Conservation (phyloP, 2,888 invertebrate genomes). For the Melipona bicolor region DNA sequence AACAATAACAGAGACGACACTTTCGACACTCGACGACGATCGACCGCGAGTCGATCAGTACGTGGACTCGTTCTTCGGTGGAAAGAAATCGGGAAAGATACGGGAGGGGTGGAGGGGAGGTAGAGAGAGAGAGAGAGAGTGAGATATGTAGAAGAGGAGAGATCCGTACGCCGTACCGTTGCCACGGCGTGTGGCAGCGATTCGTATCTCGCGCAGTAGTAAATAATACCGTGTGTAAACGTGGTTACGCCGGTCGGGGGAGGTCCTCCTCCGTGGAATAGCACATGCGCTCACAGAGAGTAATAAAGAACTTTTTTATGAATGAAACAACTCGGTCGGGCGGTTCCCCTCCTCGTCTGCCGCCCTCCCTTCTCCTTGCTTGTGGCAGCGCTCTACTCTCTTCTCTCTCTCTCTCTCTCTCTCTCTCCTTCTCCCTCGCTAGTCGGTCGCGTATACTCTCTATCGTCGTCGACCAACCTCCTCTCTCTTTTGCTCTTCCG, state of each 20-base stretch:
- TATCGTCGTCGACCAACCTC: not conserved
- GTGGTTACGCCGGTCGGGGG: conserved; percentile 73
- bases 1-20: not conserved
- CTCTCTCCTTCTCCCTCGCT: conserved; percentile 18
- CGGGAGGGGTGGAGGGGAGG: no score
- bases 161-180: conserved; percentile 65
- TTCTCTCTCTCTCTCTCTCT: conserved; percentile 34
- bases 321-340: conserved; percentile 81
- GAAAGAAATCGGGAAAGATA: no score
- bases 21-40: not conserved
- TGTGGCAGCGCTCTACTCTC: conserved; percentile 12
- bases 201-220: conserved; percentile 73
- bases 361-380: conserved; percentile 28
- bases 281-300: conserved; percentile 83
- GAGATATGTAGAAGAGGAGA: conserved; percentile 5
- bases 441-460: not conserved
- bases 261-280: conserved; percentile 78
- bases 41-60: not conserved
- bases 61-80: no score
- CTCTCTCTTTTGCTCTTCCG: conserved; percentile 9
- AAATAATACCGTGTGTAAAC: conserved; percentile 77
- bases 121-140: no score
- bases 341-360: conserved; percentile 61
- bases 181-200: conserved; percentile 67
- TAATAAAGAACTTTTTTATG: conserved; percentile 84